Conservation (phyloP, 2,888 invertebrate genomes). For the Abrostola triplasia region DNA sequence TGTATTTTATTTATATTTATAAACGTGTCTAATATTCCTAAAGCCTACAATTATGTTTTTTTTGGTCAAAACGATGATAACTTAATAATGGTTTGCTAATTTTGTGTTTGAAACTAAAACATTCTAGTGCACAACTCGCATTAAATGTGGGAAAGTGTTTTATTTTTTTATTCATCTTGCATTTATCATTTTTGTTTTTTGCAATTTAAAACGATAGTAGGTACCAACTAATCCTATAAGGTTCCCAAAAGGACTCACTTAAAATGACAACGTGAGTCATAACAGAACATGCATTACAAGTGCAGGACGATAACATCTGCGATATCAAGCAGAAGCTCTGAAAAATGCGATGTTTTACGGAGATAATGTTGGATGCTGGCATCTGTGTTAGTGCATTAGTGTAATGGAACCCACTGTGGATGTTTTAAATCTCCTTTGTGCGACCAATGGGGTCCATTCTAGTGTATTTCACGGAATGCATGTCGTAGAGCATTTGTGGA, state of each 20-base stretch:
- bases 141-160: too few relatives aligned
- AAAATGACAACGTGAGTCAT: background rate
- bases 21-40: too few relatives aligned
- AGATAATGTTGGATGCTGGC: constrained; percentile 38
- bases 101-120: too few relatives aligned
- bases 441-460: constrained; percentile 20
- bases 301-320: constrained; percentile 38
- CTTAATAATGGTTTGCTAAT: too few relatives aligned
- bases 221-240: too few relatives aligned
- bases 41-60: too few relatives aligned
- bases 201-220: too few relatives aligned
- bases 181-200: too few relatives aligned
- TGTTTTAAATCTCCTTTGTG: constrained; percentile 13
- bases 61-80: too few relatives aligned
- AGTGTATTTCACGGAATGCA: constrained; percentile 9
- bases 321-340: constrained; percentile 34
- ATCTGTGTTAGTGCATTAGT: constrained; percentile 53
- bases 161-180: too few relatives aligned
- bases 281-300: constrained; percentile 16
- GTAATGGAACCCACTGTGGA: constrained; percentile 45
- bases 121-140: too few relatives aligned
- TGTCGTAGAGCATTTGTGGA: background rate
- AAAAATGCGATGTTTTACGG: constrained; percentile 54
- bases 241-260: background rate
- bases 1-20: too few relatives aligned